These are phyloP conservation scores for Rafetus swinhoei DNA, from an alignment of 2,113 vertebrate species.

Conservation along the genomic window DNA sequence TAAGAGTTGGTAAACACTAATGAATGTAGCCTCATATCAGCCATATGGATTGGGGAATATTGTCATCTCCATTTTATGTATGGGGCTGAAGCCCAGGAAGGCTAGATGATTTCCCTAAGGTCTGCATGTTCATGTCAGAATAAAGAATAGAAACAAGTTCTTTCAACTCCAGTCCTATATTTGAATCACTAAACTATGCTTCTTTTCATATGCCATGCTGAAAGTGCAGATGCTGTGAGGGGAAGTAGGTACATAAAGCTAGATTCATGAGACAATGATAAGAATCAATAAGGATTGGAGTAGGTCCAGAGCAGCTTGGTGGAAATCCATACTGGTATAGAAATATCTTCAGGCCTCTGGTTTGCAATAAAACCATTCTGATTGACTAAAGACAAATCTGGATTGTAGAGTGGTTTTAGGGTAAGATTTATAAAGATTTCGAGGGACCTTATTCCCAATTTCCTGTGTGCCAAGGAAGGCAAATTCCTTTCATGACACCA, in stretches of 20 bases:
- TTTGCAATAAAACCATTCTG: accelerated
- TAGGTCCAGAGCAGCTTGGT: neutral
- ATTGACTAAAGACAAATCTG: neutral
- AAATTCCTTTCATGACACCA: neutral
- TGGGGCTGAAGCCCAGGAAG: neutral
- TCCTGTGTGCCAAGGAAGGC: neutral
- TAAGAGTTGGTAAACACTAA: neutral
- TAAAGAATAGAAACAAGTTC: neutral
- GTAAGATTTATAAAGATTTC: neutral
- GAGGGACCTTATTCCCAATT: neutral
- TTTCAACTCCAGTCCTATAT: neutral
- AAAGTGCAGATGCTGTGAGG: neutral
- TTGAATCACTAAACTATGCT: neutral
- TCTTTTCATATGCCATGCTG: neutral
- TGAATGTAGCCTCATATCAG: neutral
- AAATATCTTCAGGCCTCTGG: neutral
- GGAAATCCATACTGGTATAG: neutral
- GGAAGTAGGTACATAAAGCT: neutral
- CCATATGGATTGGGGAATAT: neutral
- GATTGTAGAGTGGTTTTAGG: neutral
- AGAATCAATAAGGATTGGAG: neutral
- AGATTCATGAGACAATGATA: neutral
- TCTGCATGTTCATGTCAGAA: neutral
- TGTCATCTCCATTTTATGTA: neutral
- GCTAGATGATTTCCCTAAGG: neutral